phyloP scores from a whole-genome alignment of 2,888 invertebrate species.

The Octonoba sinensis region DNA sequence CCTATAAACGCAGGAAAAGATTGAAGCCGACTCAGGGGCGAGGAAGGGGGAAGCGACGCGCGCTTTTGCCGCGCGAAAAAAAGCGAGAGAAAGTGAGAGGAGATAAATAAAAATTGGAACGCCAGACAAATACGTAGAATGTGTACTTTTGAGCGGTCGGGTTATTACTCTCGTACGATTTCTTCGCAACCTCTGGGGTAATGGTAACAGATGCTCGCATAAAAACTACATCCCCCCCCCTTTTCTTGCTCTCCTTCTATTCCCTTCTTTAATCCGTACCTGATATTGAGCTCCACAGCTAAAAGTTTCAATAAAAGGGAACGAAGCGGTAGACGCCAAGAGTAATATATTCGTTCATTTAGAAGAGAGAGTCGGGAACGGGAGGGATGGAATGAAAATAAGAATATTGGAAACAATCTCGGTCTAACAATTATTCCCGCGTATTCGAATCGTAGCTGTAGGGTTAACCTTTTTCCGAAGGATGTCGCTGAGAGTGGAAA shows the following conservation, averaged over 20 bases:
- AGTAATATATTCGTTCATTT: slow-evolving; percentile 64
- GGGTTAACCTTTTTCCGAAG: slow-evolving; percentile 48
- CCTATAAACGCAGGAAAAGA: slow-evolving; percentile 25
- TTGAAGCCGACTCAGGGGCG: slow-evolving; percentile 8
- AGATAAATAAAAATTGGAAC: slow-evolving; percentile 33
- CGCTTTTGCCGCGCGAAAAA: slow-evolving; percentile 6
- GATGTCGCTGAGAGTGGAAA: slow-evolving; percentile 25
- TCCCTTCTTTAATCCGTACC: slow-evolving; percentile 40
- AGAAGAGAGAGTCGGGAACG: slow-evolving; percentile 1
- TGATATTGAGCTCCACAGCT: slow-evolving; percentile 55
- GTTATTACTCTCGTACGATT: slow-evolving; percentile 51
- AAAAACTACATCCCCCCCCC: slow-evolving; percentile 10
- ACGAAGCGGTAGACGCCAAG: slow-evolving; percentile 8
- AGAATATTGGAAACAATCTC: slow-evolving; percentile 51
- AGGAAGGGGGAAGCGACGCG: slow-evolving; percentile 10
- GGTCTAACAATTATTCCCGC: slow-evolving; percentile 59
- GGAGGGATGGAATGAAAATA: neutral
- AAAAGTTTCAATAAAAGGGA: slow-evolving; percentile 54
- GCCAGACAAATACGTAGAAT: slow-evolving; percentile 34
- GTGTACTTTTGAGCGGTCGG: slow-evolving; percentile 29
- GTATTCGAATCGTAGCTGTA: slow-evolving; percentile 35
- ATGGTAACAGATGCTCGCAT: slow-evolving; percentile 19
- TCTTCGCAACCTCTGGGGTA: slow-evolving; percentile 11
- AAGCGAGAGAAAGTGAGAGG: slow-evolving; percentile 12
- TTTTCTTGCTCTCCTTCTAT: slow-evolving; percentile 9